Percentiles rank a stretch among this genome's conserved stretches.
These are phyloP conservation scores for Pipra filicauda DNA, from an alignment of 2,113 vertebrate genomes.

Conservation along the genomic window DNA sequence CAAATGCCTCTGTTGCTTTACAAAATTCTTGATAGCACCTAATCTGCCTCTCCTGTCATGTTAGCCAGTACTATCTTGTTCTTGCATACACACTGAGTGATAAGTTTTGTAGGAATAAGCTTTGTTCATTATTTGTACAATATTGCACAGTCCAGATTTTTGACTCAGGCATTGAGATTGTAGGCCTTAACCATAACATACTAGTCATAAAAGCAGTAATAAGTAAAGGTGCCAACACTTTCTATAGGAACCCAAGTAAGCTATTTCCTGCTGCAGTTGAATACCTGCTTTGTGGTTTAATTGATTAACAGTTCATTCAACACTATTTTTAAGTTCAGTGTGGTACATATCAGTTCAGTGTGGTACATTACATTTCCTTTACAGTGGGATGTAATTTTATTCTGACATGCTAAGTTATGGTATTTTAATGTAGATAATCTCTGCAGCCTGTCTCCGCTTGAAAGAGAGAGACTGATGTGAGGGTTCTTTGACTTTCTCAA, in stretches of 20 bases:
- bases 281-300: background rate
- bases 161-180: background rate
- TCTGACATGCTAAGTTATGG: background rate
- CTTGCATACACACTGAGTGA: background rate
- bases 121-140: background rate
- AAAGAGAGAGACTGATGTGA: background rate
- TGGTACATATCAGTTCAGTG: background rate
- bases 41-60: background rate
- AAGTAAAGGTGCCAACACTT: background rate
- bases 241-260: background rate
- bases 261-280: background rate
- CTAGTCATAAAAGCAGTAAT: background rate
- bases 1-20: background rate
- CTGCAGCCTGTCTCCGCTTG: background rate
- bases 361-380: background rate
- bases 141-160: background rate
- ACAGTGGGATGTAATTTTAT: background rate
- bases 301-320: background rate
- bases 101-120: background rate
- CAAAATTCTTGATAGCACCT: background rate
- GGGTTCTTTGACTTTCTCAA: slow-evolving; percentile 26
- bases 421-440: background rate
- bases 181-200: background rate
- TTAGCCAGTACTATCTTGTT: background rate
- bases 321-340: background rate